Evolutionary conservation across 2,113 vertebrate genomes (phyloP), one percentile per base, ranked within the genome.

Genomic region (Rhombomys opimus): DNA sequence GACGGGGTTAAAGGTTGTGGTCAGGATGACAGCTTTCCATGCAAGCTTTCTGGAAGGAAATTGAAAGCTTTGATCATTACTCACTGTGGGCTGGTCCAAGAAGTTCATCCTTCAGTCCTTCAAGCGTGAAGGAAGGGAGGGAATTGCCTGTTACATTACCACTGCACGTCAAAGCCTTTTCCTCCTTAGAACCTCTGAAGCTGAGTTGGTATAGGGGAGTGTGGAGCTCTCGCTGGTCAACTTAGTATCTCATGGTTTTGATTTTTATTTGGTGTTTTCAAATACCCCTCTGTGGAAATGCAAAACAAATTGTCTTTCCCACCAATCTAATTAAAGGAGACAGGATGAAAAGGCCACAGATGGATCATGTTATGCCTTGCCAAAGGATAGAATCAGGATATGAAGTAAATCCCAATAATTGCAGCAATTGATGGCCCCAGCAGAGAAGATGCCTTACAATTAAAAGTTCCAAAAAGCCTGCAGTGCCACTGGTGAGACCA

Each of bases 231-330:
- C 75, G 76, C 73, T 94, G 57, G 54, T 93, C 54, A 88, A 70
- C 54, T 38, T 65, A 70, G 57, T 59, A 75, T 50, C 76, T 94
- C 87, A 25, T 78, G 52, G 38, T 95, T 95, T 92, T 67, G n/a
- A 89, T 96, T 96, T 90, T 89, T 90, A 88, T 75, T 96, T 87
- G 46, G 67, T 41, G 92, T 59, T 90, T 96, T 94, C n/a, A 96
- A 96, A 77, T 94, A 77, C 23, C 11, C 91, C 41, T 95, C 54
- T 5, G 54, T 54, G 38, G 72, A 96, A 93, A 59, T 86, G 17
- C n/a, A 96, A 97, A 93, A 76, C 12, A 61, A 80, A 86, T 41
- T 85, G 23, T 77, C 30, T 54, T 30, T 38, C 3, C 78, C 78
- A 87, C n/a, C 38, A 81, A 41, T 72, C 59, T 96, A 96, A 97